These are phyloP conservation scores for Coracopsis vasa DNA, from an alignment of 2,113 vertebrate genomes.

Conservation along the genomic window DNA sequence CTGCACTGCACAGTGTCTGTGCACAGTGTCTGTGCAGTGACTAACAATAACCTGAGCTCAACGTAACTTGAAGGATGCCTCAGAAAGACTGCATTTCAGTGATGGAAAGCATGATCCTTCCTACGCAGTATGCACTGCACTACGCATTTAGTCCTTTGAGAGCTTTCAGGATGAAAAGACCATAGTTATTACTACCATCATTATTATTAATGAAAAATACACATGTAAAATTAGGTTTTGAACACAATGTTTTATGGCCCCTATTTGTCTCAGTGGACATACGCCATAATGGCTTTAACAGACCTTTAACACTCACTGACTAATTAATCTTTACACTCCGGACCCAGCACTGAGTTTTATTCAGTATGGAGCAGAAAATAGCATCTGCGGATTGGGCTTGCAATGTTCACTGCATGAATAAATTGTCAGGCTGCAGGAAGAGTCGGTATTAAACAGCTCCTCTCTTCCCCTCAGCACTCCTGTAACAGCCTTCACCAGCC, in stretches of 20 bases:
- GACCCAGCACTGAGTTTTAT: slow-evolving; percentile 39
- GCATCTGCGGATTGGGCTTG: slow-evolving; percentile 52
- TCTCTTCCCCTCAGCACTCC: slow-evolving; percentile 20
- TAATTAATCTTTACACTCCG: slow-evolving; percentile 62
- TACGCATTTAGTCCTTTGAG: slow-evolving; percentile 48
- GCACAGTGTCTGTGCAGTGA: background rate
- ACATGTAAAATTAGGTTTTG: slow-evolving; percentile 54
- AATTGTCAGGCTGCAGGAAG: slow-evolving; percentile 52
- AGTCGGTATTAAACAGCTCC: slow-evolving; percentile 14
- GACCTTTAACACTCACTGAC: slow-evolving; percentile 56
- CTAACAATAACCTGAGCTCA: background rate
- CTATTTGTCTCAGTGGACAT: slow-evolving; percentile 47
- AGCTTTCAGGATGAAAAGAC: slow-evolving; percentile 49
- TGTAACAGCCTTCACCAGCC: slow-evolving; percentile 25
- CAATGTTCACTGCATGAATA: slow-evolving; percentile 64
- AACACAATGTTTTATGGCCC: slow-evolving; percentile 57
- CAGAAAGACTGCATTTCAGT: background rate
- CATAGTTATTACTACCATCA: slow-evolving; percentile 42
- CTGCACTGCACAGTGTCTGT: background rate
- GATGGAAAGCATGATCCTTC: background rate
- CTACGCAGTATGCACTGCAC: background rate
- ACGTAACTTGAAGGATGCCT: background rate
- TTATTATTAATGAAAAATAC: slow-evolving; percentile 67
- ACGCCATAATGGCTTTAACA: slow-evolving; percentile 51
- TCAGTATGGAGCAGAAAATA: slow-evolving; percentile 49